Base-by-base conservation (phyloP, 2,888 invertebrate species). In the Nomada fabriciana region DNA sequence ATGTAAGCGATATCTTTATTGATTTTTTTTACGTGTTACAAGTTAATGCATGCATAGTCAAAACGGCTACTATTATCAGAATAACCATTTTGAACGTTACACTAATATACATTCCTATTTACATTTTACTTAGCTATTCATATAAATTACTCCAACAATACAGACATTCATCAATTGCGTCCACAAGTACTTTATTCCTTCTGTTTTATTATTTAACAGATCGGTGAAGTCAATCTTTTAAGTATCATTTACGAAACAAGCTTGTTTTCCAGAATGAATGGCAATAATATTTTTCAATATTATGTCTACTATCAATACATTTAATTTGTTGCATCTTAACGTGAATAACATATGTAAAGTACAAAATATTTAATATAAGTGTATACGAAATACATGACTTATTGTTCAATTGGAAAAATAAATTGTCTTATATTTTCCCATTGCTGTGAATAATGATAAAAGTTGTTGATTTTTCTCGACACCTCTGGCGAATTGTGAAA, bases 1-100 rank as follows among this genome's bases (percentile, higher is more conserved):
- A 29, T 70, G 63, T 63, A 71, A 71, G 50, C 18, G 65, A 77
- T 65, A 73, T 77, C 73, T 43, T 65, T 72, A 77, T 77, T 42
- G 73, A 65, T 77, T 77, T 77, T 70, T 36, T 36, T 36, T 36
- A 36, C 36, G 23, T 69, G 68, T 13, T 50, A 25, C 50, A 43
- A 42, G 18, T 60, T 36, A 65, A 73, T 63, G 76, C 64, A 23
- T 1, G 64, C 29, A 18, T 29, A 29, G 59, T 29, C 20, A 15
- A 57, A 25, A 18, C 64, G 29, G 23, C 63, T 65, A 64, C 42
- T 60, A 52, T 73, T 65, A 59, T 73, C 73, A 11, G 50, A 52
- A 59, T 43, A 42, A 11, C n/a, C 10, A 60, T 29, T 59, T 59
- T 15, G n/a, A 9, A 25, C 47, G 36, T 50, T 50, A 25, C 15